Conservation (phyloP, 37 sponge, comb jelly and placozoan genomes). For the Chondrilla cf. caribensis region DNA sequence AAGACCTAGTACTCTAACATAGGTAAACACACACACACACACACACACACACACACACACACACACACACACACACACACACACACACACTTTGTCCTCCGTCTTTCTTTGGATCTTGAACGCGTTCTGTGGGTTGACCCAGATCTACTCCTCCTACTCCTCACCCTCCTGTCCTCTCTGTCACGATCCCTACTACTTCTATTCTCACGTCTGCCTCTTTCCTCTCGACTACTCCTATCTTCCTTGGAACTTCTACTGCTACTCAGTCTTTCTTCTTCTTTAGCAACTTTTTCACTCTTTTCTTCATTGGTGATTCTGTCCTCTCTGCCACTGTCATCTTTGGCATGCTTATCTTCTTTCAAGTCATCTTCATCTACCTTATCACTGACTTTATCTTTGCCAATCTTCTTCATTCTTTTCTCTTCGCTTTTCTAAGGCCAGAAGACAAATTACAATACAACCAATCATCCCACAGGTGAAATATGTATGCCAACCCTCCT, state of each 20-base stretch:
- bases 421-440: neutral
- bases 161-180: neutral
- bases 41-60: no score
- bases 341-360: neutral
- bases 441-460: neutral
- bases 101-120: conserved; percentile 28
- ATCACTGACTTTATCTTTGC: neutral
- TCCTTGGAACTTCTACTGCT: no score
- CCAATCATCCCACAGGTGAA: no score
- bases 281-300: neutral
- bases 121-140: neutral
- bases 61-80: no score
- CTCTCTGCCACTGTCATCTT: neutral
- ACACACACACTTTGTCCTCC: conserved; percentile 1
- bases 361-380: neutral
- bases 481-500: neutral
- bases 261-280: neutral
- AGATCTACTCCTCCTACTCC: conserved; percentile 4
- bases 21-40: no score
- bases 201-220: neutral
- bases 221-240: neutral
- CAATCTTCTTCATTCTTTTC: neutral
- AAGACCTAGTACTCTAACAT: no score
- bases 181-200: conserved; percentile 5
- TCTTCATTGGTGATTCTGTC: neutral